Conservation (phyloP, 92 coral and sea anemone genomes). For the Zoanthus gigantus region DNA sequence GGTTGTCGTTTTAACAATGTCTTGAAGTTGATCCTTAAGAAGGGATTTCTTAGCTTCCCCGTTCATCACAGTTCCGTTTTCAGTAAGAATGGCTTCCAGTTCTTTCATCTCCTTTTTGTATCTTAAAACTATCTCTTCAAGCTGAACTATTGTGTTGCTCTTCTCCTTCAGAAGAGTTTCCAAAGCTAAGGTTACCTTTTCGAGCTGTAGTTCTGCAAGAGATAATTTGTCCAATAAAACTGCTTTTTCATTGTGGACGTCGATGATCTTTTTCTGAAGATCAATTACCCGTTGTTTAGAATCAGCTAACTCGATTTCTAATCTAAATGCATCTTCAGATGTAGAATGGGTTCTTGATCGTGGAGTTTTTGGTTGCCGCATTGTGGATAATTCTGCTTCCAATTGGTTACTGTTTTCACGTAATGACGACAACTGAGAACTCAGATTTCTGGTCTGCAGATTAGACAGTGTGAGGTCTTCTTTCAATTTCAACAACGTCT, state of each 20-base stretch:
- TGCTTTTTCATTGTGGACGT: constrained; percentile 78
- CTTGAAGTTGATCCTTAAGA: constrained; percentile 27
- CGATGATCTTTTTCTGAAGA: constrained; percentile 80
- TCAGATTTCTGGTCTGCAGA: constrained; percentile 81
- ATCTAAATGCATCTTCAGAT: constrained; percentile 60
- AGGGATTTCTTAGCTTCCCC: neutral
- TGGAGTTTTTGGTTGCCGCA: constrained; percentile 61
- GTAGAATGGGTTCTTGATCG: constrained; percentile 55
- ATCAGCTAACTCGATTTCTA: constrained; percentile 86
- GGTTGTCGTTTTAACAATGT: constrained; percentile 17
- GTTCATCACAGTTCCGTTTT: constrained; percentile 6
- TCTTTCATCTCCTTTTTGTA: constrained; percentile 39
- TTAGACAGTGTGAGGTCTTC: constrained; percentile 85
- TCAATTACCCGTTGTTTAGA: constrained; percentile 80
- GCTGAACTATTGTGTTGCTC: constrained; percentile 31
- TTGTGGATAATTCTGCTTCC: constrained; percentile 82
- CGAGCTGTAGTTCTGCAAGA: constrained; percentile 39
- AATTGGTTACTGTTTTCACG: constrained; percentile 89
- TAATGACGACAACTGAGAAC: constrained; percentile 78
- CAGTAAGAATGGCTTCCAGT: constrained; percentile 18
- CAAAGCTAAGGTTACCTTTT: constrained; percentile 30
- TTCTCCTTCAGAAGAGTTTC: constrained; percentile 33
- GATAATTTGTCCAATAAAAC: constrained; percentile 29
- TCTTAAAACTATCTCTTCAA: constrained; percentile 19
- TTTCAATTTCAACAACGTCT: constrained; percentile 88